A percentile compares a stretch with the other conserved stretches of the same genome.
phyloP scores from a whole-genome alignment of 92 coral and sea anemone genomes.

The Muricea muricata region DNA sequence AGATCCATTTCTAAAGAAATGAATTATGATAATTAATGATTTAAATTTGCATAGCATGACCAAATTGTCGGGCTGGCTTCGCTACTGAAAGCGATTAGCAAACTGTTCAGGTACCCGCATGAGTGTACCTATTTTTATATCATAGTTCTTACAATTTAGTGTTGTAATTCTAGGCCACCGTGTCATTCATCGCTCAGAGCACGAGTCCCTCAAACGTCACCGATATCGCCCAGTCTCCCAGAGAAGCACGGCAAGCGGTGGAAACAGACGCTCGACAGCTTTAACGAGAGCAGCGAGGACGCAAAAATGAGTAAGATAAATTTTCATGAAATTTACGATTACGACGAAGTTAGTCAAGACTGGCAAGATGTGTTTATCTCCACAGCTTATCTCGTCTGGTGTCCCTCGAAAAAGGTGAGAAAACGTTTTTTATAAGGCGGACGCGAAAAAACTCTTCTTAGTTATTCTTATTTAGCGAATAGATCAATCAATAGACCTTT shows the following conservation, averaged over 20 bases:
- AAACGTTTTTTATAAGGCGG: neutral
- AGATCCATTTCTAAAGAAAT: neutral
- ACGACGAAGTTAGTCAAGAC: constrained; percentile 79
- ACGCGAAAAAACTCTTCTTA: neutral
- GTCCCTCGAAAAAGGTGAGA: constrained; percentile 82
- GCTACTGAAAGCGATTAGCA: too few relatives aligned
- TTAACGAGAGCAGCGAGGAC: neutral
- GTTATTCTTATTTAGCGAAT: neutral
- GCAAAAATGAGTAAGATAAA: constrained; percentile 46
- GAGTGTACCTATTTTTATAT: too few relatives aligned
- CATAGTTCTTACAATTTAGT: too few relatives aligned
- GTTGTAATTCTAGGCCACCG: too few relatives aligned
- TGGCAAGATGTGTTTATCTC: constrained; percentile 93
- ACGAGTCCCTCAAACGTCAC: constrained; percentile 79
- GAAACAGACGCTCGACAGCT: constrained; percentile 63
- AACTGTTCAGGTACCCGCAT: too few relatives aligned
- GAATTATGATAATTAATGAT: too few relatives aligned
- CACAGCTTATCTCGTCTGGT: constrained; percentile 96
- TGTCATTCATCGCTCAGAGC: constrained; percentile 35
- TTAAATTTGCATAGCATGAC: too few relatives aligned
- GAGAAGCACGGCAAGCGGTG: constrained; percentile 66
- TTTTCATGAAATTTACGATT: constrained; percentile 87
- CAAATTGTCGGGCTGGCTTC: too few relatives aligned
- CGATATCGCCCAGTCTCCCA: constrained; percentile 77
- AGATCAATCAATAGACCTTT: neutral